Evolutionary conservation across 2,113 vertebrate species (phyloP).

Genomic region (Prietella phreatophila): DNA sequence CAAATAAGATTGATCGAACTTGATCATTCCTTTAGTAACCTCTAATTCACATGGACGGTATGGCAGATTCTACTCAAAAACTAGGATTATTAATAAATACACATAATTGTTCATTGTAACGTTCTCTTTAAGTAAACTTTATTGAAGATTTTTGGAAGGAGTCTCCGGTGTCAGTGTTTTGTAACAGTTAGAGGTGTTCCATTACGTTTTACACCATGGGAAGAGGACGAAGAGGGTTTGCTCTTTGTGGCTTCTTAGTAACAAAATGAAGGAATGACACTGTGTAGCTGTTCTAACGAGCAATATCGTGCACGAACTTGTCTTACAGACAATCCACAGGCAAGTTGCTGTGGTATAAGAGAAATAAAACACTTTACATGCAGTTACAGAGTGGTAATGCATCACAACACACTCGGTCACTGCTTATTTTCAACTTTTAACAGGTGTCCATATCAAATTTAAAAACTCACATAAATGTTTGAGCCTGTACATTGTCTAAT

Average conservation of each 20-base stretch:
- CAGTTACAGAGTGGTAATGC: background rate
- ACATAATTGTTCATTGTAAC: background rate
- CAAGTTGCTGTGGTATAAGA: background rate
- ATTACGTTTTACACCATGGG: too few species aligned
- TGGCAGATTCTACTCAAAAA: background rate
- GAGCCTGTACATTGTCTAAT: background rate
- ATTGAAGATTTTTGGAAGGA: background rate
- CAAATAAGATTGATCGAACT: background rate
- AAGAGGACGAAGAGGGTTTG: background rate
- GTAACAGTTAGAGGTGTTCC: background rate
- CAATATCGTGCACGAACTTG: background rate
- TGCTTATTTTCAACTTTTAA: background rate
- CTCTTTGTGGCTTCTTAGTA: background rate
- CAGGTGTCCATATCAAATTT: background rate
- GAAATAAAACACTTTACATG: background rate
- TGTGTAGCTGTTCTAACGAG: background rate
- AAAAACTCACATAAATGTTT: background rate
- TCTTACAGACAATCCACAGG: background rate
- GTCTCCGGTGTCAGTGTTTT: background rate
- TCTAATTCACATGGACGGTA: background rate
- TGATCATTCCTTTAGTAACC: background rate
- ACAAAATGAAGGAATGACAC: background rate
- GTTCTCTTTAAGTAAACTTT: background rate
- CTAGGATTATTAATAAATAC: too few species aligned
- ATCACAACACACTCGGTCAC: background rate